Base-by-base conservation (phyloP, 1,140 invertebrate species). In the Dufourea novaeangliae region DNA sequence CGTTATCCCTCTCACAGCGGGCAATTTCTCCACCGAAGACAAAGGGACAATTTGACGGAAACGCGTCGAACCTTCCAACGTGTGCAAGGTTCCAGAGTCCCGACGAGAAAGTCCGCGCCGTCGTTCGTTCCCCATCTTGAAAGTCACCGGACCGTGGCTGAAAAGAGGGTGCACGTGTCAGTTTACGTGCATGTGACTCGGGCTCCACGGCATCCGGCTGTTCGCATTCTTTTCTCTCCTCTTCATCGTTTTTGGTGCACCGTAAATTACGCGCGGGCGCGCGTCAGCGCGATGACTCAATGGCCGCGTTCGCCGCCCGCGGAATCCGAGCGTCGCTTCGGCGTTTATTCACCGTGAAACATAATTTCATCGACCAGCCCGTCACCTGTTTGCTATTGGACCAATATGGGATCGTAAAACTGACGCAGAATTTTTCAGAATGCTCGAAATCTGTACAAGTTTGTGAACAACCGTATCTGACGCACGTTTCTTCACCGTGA, bases 161-260 rank as follows among this genome's bases (percentile, higher is more conserved):
- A 79, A 78, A 72, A 63, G 76, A 73, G 83, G 77, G 64, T 77
- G 76, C 76, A 82, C 76, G 71, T 84, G 75, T 88, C 78, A 79
- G 86, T 78, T 88, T 84, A 87, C 78, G 77, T 85, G 69, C 84
- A 86, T 84, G 88, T 86, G 84, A 89, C 83, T 84, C 79, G 80
- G n/a, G 73, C 80, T 84, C 81, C 64, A 76, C 79, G 86, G 87
- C 80, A 89, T 89, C 86, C 86, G 82, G 83, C 84, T 86, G 86
- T 80, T 82, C 79, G 85, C 88, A 89, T 89, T 89, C 87, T 86
- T 89, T 89, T 83, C 84, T 78, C 79, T 85, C 77, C 54, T 83
- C 63, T 75, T 85, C 81, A 85, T 73, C 81, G 82, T 74, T 88
- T n/a, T 85, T 82, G 66, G 80, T 83, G 63, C 74, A 75, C 78